These are phyloP conservation scores for Phodopus roborovskii DNA, from an alignment of 2,113 vertebrate species.

Conservation along the genomic window DNA sequence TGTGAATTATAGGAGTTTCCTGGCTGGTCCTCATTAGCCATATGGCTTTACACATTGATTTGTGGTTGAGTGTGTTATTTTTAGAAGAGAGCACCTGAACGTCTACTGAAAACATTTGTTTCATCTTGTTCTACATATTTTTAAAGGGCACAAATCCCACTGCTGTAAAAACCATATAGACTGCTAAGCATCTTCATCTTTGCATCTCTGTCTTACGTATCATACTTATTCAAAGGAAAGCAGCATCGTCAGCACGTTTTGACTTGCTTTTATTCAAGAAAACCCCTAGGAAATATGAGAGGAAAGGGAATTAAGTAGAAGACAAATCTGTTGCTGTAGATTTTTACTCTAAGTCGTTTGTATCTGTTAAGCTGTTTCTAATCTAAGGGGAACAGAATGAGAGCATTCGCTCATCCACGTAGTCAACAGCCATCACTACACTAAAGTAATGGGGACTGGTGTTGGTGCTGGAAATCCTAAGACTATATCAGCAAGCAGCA, in stretches of 20 bases:
- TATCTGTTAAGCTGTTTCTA: neutral
- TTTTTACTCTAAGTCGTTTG: conserved; percentile 32
- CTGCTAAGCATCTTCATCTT: conserved; percentile 68
- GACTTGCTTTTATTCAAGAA: conserved; percentile 55
- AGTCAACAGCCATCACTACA: neutral
- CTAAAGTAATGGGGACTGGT: neutral
- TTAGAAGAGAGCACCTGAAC: conserved; percentile 86
- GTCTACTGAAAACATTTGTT: conserved; percentile 77
- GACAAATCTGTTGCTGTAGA: neutral
- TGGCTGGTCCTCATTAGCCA: conserved; percentile 88
- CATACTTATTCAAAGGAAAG: conserved; percentile 17
- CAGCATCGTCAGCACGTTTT: neutral
- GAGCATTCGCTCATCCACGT: neutral
- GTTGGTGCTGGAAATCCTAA: neutral
- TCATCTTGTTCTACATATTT: conserved; percentile 83
- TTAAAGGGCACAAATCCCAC: conserved; percentile 73
- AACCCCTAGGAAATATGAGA: neutral
- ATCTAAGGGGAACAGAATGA: neutral
- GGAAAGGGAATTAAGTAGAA: neutral
- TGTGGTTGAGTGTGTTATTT: conserved; percentile 86
- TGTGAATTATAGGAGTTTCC: conserved; percentile 87
- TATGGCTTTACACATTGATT: conserved; percentile 88
- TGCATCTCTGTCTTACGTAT: conserved; percentile 50
- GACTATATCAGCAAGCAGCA: neutral
- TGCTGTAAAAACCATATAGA: conserved; percentile 48